Evolutionary conservation across 2,797 vertebrate species (phyloP), one percentile per base, ranked within the genome.

Genomic region (Manis crassicaudata): DNA sequence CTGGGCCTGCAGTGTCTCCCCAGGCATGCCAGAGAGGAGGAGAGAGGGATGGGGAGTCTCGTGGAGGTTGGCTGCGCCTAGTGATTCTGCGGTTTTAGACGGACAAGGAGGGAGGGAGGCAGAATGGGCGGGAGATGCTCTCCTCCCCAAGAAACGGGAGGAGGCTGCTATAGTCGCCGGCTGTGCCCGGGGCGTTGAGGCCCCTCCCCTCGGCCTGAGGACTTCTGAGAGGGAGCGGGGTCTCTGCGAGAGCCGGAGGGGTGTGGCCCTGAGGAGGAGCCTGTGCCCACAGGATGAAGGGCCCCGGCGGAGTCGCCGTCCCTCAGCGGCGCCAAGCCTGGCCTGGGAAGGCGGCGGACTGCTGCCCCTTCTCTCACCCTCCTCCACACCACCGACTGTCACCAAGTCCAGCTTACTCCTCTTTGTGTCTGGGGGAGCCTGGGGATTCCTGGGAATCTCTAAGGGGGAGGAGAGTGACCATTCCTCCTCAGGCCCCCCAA

Each of bases 111-210:
- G 54, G 88, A 76, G 6, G 4, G 9, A 10, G 23, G 20, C 46
- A 46, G 46, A 46, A 46, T 1, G 5, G 11, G 5, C 2, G 43
- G 58, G 72, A 73, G 76, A 72, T 37, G 56, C 67, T 52, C 93
- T 75, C 35, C 60, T 90, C 79, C 90, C 92, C 62, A 67, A 68
- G 70, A 75, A 91, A 83, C 0, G 25, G 80, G 87, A 95, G 86
- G 73, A 65, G 89, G 88, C 62, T 96, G 94, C 96, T 97, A 95
- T 94, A 82, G 95, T 96, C 90, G 88, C 82, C 96, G 97, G 97
- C 94, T 97, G 92, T 95, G 96, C 91, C 89, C 94, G 96, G 95
- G 94, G 91, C 83, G 92, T 82, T 23, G 86, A 58, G 79, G 52
- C 18, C 68, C 54, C 75, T 23, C 76, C 54, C 80, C 5, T 0